Conservation (phyloP, 2,797 vertebrate species). For the Myioborus miniatus region DNA sequence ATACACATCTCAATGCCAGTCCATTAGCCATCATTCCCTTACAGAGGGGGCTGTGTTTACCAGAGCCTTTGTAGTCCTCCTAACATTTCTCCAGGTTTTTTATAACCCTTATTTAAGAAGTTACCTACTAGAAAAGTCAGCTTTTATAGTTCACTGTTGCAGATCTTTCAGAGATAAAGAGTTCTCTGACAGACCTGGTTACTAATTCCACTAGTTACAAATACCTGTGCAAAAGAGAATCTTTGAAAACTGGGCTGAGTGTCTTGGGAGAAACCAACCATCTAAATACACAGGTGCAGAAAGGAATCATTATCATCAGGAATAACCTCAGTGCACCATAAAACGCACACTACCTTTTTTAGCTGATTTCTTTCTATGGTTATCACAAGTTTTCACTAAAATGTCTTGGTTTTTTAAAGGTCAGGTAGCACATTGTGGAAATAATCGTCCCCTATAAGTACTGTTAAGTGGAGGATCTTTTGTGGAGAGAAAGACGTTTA, state of each 20-base stretch:
- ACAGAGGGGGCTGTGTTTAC: fast-evolving
- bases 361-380: not conserved
- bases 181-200: not conserved
- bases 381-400: not conserved
- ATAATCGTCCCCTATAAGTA: not conserved
- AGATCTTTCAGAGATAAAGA: not conserved
- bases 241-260: not conserved
- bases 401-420: not conserved
- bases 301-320: not conserved
- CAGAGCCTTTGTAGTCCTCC: not conserved
- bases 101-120: not conserved
- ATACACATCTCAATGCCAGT: not conserved
- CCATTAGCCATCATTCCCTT: not conserved
- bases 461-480: not conserved
- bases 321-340: not conserved
- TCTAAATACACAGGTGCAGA: not conserved
- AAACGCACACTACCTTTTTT: not conserved
- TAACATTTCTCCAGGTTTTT: not conserved
- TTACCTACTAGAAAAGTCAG: not conserved
- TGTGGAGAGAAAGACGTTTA: not conserved
- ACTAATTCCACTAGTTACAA: not conserved
- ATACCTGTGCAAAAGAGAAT: not conserved
- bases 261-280: not conserved
- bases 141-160: not conserved
- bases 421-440: fast-evolving